A percentile compares a stretch with the other conserved stretches of the same genome.
Conservation (phyloP, 2,113 vertebrate genomes). For the Prietella phreatophila region DNA sequence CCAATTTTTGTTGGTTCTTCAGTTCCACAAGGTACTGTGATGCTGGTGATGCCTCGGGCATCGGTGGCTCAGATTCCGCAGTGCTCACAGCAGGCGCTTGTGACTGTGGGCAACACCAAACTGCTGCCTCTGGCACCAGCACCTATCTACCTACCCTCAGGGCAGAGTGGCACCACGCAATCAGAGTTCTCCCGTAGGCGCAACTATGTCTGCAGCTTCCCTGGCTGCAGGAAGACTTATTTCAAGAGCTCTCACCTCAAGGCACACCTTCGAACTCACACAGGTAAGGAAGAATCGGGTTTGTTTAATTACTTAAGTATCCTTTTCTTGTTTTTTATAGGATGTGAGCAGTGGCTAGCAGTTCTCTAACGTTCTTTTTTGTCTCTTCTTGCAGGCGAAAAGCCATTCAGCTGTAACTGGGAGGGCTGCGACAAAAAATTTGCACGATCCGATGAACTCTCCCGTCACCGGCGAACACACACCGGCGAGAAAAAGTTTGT, state of each 20-base stretch:
- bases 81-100: constrained; percentile 74
- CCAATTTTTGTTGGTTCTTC: constrained; percentile 82
- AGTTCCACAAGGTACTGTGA: constrained; percentile 88
- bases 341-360: not conserved
- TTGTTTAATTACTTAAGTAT: too few relatives aligned
- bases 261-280: constrained; percentile 96
- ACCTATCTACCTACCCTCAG: constrained; percentile 82
- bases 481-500: constrained; percentile 96
- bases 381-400: constrained; percentile 79
- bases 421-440: constrained; percentile 95
- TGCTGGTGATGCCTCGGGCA: constrained; percentile 89
- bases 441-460: constrained; percentile 94
- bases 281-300: constrained; percentile 66
- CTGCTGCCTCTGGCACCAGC: constrained; percentile 92
- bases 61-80: constrained; percentile 71
- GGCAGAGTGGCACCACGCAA: constrained; percentile 70
- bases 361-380: not conserved
- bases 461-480: constrained; percentile 91
- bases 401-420: constrained; percentile 96
- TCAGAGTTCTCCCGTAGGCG: constrained; percentile 91
- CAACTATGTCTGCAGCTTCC: constrained; percentile 90
- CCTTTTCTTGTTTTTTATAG: not conserved
- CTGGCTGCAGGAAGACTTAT: constrained; percentile 94
- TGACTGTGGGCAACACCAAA: constrained; percentile 87
- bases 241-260: constrained; percentile 99